phyloP scores from a whole-genome alignment of 2,888 invertebrate species.

The Hirtodrosophila duncani region DNA sequence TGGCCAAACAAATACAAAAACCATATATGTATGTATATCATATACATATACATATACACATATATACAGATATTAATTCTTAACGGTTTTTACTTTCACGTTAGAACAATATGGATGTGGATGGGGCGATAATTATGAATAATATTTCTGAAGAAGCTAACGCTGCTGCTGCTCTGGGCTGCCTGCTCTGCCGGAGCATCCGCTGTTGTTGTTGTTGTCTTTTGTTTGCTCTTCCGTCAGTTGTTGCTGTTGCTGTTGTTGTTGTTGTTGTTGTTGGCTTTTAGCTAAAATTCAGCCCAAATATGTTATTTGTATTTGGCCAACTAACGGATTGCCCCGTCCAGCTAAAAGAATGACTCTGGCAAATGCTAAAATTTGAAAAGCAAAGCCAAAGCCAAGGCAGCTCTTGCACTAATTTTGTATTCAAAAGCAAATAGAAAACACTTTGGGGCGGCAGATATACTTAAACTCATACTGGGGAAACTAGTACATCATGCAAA shows the following conservation, averaged over 20 bases:
- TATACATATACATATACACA: too few relatives aligned
- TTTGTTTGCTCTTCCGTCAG: slow-evolving; percentile 60
- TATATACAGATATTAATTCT: slow-evolving; percentile 64
- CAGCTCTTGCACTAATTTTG: slow-evolving; percentile 11
- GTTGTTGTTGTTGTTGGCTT: too few relatives aligned
- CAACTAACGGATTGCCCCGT: slow-evolving; percentile 54
- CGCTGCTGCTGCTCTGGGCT: neutral
- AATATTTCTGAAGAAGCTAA: slow-evolving; percentile 1
- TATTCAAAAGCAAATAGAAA: slow-evolving; percentile 45
- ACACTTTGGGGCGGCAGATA: slow-evolving; percentile 32
- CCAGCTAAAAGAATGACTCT: slow-evolving; percentile 41
- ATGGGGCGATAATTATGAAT: slow-evolving; percentile 62
- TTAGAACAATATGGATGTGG: slow-evolving; percentile 73
- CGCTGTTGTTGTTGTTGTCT: slow-evolving; percentile 48
- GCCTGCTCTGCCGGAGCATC: slow-evolving; percentile 15
- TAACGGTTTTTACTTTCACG: slow-evolving; percentile 73
- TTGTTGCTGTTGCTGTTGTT: slow-evolving; percentile 10
- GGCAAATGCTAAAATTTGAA: slow-evolving; percentile 48
- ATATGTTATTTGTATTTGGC: slow-evolving; percentile 30
- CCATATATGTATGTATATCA: too few relatives aligned
- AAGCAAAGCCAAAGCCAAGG: slow-evolving; percentile 29
- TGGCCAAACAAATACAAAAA: too few relatives aligned
- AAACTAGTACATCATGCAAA: slow-evolving; percentile 57
- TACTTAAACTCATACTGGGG: slow-evolving; percentile 33
- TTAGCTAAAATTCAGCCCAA: slow-evolving; percentile 42